Evolutionary conservation across 2,888 invertebrate genomes (phyloP), one percentile per base, ranked within the genome.

Genomic region (Caenorhabditis auriculariae): DNA sequence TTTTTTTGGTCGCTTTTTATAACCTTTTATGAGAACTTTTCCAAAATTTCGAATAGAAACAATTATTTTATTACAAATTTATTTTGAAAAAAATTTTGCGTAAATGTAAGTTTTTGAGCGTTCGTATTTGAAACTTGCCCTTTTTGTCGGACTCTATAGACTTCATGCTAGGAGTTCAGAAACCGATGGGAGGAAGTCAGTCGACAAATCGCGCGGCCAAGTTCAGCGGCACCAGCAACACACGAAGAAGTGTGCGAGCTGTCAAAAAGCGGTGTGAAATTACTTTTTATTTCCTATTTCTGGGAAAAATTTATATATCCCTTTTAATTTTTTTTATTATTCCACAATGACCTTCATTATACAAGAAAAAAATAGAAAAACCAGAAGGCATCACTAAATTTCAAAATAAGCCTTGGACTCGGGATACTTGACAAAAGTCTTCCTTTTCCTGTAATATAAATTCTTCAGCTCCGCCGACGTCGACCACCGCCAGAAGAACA

Each of bases 141-240:
- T n/a, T n/a, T n/a, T n/a, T n/a, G n/a, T n/a, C n/a, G n/a, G n/a
- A n/a, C n/a, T n/a, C n/a, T n/a, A n/a, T n/a, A n/a, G n/a, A n/a
- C n/a, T n/a, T n/a, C n/a, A n/a, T n/a, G n/a, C n/a, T n/a, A n/a
- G n/a, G n/a, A 45, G 39, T 17, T n/a, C 37, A 26, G 27, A 38
- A 37, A 19, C 28, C 15, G 32, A 66, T 66, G 66, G 66, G 66
- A 6, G 49, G 54, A 0, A 53, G 59, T 27, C 66, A 66, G 32
- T 66, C 66, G 19, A 59, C 66, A 5, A 53, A 42, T 1, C 55
- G 61, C 26, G 66, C 61, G 7, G 61, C 66, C 1, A 66, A 66
- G 26, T 66, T 66, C 52, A 61, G 59, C 21, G 66, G 66, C 37
- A 58, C 48, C 32, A 47, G 41, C 2, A 32, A 43, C 4, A 63